A percentile compares a stretch with the other conserved stretches of the same genome.
Conservation (phyloP, 1,140 invertebrate genomes). For the Cotesia chilonis region DNA sequence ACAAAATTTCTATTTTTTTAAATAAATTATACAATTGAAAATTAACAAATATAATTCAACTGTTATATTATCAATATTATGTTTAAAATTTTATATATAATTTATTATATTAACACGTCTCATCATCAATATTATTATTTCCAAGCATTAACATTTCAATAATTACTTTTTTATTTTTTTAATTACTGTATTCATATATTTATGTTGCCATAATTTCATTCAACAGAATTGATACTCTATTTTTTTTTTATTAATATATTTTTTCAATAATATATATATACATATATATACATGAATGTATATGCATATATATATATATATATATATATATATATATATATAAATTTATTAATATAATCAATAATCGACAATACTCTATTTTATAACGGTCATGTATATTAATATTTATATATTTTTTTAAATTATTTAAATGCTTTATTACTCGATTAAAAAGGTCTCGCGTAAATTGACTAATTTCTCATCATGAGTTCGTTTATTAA, state of each 20-base stretch:
- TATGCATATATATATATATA: no score
- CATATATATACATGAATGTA: no score
- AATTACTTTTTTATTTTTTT: background rate
- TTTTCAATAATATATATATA: no score
- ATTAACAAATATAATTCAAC: no score
- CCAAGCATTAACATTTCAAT: constrained; percentile 28
- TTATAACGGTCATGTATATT: constrained; percentile 26
- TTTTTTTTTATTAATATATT: no score
- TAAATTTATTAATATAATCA: constrained; percentile 15
- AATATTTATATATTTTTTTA: constrained; percentile 28
- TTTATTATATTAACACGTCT: constrained; percentile 21
- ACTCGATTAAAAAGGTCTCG: constrained; percentile 35
- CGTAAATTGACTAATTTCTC: constrained; percentile 42
- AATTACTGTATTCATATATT: constrained; percentile 23
- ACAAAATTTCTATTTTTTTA: no score
- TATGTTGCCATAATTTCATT: constrained; percentile 32
- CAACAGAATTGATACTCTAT: constrained; percentile 19
- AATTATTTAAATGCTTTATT: constrained; percentile 24
- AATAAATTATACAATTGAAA: no score
- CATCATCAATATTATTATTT: background rate
- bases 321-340: no score
- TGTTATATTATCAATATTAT: no score
- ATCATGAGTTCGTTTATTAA: constrained; percentile 13
- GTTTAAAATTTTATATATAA: constrained; percentile 48
- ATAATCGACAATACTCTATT: background rate